These are phyloP conservation scores for Tyto alba DNA, from an alignment of 2,113 vertebrate genomes.

Conservation along the genomic window DNA sequence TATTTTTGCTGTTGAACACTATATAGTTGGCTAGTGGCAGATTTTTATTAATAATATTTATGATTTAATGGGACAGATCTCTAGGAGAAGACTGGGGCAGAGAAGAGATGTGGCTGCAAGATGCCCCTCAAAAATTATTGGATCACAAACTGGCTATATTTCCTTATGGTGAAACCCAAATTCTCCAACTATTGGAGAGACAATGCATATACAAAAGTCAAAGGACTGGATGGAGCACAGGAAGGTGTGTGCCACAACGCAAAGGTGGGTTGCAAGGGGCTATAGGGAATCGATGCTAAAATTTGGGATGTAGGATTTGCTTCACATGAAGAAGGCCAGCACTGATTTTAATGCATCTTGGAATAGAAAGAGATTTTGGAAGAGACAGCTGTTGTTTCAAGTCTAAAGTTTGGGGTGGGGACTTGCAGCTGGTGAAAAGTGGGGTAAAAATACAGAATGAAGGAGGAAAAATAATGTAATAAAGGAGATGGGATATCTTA, in stretches of 20 bases:
- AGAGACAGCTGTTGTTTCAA: neutral
- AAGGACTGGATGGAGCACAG: neutral
- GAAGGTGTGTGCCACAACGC: neutral
- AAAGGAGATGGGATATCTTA: neutral
- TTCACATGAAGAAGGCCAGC: neutral
- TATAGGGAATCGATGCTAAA: neutral
- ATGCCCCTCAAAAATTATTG: neutral
- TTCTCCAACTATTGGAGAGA: neutral
- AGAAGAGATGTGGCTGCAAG: neutral
- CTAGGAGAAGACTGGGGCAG: neutral
- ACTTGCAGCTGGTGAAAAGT: neutral
- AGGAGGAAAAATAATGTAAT: neutral
- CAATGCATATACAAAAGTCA: neutral
- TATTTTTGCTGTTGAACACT: neutral
- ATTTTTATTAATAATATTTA: neutral
- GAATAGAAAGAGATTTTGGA: neutral
- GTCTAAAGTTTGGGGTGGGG: neutral
- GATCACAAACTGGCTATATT: neutral
- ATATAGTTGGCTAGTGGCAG: neutral
- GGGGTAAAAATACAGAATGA: neutral
- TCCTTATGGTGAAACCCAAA: neutral
- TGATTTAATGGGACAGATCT: neutral
- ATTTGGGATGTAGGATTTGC: neutral
- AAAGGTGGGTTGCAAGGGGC: neutral
- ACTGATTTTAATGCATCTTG: neutral